A percentile compares a stretch with the other conserved stretches of the same genome.
phyloP scores from a whole-genome alignment of 2,888 invertebrate species.

The Dinocampus coccinellae region DNA sequence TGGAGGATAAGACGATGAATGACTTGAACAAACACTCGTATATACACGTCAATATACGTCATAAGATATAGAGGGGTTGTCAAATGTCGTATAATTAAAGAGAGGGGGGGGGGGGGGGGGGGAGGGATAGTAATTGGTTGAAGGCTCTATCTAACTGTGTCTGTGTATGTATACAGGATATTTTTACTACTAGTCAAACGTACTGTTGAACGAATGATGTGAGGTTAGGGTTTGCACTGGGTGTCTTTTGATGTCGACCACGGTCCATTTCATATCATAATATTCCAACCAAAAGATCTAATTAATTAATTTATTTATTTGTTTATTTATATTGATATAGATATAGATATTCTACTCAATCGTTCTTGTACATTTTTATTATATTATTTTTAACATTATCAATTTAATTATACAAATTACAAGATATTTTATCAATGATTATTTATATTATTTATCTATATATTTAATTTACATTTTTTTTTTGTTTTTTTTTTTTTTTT shows the following conservation, averaged over 20 bases:
- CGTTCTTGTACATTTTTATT: neutral
- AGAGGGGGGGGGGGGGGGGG: conserved; percentile 12
- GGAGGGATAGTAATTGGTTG: conserved; percentile 35
- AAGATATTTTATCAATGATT: conserved; percentile 13
- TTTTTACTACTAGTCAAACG: conserved; percentile 27
- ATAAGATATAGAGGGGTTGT: neutral
- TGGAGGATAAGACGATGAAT: conserved; percentile 34
- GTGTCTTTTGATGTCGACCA: conserved; percentile 63
- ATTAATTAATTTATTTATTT: conserved; percentile 61
- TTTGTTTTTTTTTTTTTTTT: no score
- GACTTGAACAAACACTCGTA: neutral
- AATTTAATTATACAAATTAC: neutral
- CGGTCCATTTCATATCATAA: conserved; percentile 63
- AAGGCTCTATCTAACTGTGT: no score
- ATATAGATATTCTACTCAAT: no score
- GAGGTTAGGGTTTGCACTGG: conserved; percentile 26
- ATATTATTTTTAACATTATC: neutral
- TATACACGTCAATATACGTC: neutral
- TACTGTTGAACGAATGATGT: conserved; percentile 9
- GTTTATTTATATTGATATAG: neutral
- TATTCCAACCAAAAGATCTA: conserved; percentile 50
- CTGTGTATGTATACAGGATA: conserved; percentile 18
- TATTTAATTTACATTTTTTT: conserved; percentile 22
- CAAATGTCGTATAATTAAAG: no score
- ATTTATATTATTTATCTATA: neutral